phyloP scores from a whole-genome alignment of 2,888 invertebrate genomes.

The Melikaiella ostensackeni region DNA sequence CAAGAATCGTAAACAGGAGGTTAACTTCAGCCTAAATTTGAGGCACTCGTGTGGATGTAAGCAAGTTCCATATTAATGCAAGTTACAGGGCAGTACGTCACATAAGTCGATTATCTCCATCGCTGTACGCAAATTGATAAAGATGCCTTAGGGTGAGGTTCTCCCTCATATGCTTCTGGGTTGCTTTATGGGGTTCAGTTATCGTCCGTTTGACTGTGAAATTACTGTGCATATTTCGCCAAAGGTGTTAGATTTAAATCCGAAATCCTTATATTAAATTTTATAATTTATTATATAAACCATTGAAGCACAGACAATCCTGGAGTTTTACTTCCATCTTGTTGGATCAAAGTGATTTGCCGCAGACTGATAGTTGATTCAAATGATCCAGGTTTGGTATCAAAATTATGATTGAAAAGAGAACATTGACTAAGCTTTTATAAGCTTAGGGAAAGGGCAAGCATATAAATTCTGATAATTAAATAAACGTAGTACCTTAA shows the following conservation, averaged over 20 bases:
- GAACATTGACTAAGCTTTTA: too few species aligned
- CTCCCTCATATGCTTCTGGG: conserved; percentile 26
- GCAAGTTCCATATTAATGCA: conserved; percentile 31
- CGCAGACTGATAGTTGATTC: too few species aligned
- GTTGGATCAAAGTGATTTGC: too few species aligned
- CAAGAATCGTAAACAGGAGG: neutral
- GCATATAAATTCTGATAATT: too few species aligned
- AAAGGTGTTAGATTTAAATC: neutral
- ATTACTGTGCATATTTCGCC: conserved; percentile 1
- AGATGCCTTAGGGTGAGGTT: conserved; percentile 22
- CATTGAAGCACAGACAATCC: too few species aligned
- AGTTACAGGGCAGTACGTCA: conserved; percentile 17
- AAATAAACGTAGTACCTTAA: too few species aligned
- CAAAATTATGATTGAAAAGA: too few species aligned
- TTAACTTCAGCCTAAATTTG: neutral
- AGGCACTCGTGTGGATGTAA: neutral
- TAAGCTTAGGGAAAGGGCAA: too few species aligned
- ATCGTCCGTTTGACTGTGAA: conserved; percentile 31
- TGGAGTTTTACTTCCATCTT: too few species aligned
- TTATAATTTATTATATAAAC: neutral
- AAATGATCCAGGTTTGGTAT: too few species aligned
- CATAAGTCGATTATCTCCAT: conserved; percentile 31
- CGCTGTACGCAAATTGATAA: conserved; percentile 29
- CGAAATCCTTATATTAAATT: neutral
- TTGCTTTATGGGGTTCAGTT: conserved; percentile 29